Conservation (phyloP, 2,888 invertebrate genomes). For the Agrilus biguttatus region DNA sequence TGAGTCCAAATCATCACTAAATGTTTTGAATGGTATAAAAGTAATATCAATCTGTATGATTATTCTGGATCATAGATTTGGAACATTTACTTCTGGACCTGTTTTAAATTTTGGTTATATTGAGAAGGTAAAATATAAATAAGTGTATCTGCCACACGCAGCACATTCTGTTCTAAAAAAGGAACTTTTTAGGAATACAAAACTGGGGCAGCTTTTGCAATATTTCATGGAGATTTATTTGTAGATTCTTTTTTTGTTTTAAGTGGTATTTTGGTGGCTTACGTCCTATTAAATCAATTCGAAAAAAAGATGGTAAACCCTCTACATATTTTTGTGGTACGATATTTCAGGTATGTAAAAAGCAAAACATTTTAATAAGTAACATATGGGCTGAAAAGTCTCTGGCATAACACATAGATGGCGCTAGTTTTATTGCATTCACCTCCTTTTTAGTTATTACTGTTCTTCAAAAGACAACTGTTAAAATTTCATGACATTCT, state of each 20-base stretch:
- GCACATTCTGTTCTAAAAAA: not conserved
- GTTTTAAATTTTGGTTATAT: conserved; percentile 39
- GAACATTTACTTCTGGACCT: conserved; percentile 38
- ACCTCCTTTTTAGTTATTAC: no score
- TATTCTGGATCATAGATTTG: conserved; percentile 41
- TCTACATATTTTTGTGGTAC: conserved; percentile 35
- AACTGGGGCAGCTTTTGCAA: conserved; percentile 27
- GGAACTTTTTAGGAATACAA: conserved; percentile 25
- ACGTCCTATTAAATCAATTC: conserved; percentile 30
- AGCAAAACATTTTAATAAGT: not conserved
- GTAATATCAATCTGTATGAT: conserved; percentile 41
- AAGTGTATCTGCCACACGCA: no score
- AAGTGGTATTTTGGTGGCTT: conserved; percentile 43
- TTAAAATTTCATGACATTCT: no score
- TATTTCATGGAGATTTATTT: conserved; percentile 46
- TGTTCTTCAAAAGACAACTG: no score
- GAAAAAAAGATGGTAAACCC: conserved; percentile 33
- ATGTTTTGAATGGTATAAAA: conserved; percentile 43
- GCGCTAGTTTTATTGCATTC: no score
- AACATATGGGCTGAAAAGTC: no score
- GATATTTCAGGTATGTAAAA: conserved; percentile 44
- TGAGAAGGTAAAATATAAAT: conserved; percentile 32
- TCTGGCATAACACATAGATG: no score
- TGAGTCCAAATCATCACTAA: conserved; percentile 30
- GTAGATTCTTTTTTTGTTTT: conserved; percentile 51